A percentile compares a stretch with the other conserved stretches of the same genome.
Evolutionary conservation across 1,140 invertebrate genomes (phyloP).

Genomic region (Zelostemma sp.): DNA sequence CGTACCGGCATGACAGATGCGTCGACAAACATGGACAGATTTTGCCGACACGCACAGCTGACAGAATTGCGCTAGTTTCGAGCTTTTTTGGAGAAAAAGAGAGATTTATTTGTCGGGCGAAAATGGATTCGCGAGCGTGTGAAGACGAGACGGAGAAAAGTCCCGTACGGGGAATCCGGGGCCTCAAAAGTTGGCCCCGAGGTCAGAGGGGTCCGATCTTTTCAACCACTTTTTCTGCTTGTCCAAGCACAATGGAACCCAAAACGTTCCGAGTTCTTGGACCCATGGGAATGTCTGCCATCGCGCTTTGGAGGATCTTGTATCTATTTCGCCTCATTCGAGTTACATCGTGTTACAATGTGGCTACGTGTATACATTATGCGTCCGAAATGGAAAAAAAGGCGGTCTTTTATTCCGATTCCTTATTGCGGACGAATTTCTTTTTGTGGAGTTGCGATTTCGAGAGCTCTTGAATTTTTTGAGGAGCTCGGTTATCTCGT

Average conservation of each 20-base stretch:
- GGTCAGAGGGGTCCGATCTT: conserved; percentile 24
- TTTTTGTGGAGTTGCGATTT: no score
- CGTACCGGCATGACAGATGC: conserved; percentile 55
- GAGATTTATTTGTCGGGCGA: no score
- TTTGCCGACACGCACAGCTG: conserved; percentile 46
- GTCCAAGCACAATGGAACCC: conserved; percentile 13
- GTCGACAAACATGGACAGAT: conserved; percentile 50
- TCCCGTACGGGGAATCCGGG: conserved; percentile 38
- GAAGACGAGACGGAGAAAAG: conserved; percentile 47
- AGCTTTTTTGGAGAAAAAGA: no score
- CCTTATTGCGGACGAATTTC: no score
- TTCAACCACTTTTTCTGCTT: conserved; percentile 12
- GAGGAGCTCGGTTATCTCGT: no score
- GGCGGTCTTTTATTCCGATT: conserved; percentile 9
- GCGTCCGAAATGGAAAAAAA: background rate
- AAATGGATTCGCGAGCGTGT: conserved; percentile 34
- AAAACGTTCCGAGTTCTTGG: background rate
- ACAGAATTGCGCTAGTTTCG: conserved; percentile 15
- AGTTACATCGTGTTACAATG: background rate
- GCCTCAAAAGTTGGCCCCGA: conserved; percentile 15
- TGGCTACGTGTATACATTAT: conserved; percentile 1
- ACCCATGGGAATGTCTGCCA: background rate
- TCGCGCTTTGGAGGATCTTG: background rate
- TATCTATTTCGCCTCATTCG: conserved; percentile 10
- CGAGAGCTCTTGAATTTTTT: no score